Evolutionary conservation across 2,113 vertebrate species (phyloP), one percentile per base, ranked within the genome.

Genomic region (Strix uralensis): DNA sequence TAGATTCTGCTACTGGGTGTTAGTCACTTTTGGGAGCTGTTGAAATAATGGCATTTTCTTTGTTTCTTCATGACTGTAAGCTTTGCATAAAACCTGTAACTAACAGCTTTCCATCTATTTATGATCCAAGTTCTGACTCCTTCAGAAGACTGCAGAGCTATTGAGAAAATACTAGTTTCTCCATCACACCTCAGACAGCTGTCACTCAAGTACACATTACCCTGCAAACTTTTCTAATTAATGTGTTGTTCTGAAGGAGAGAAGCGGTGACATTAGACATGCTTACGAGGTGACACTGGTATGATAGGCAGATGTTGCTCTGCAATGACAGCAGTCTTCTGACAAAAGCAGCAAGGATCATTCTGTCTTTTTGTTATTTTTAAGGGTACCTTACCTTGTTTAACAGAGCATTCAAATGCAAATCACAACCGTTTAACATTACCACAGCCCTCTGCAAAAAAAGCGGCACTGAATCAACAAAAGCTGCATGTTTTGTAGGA

Each of bases 321-420:
- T 78, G 75, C 49, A 49, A 22, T 34, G 34, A 71, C 51, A 94
- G 58, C 29, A 67, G 27, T 27, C 61, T 72, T 57, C 93, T 86
- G 86, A 75, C n/a, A 92, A 90, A 87, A 66, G 21, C 21, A 66
- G 46, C 38, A 74, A 20, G n/a, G 82, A 80, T 59, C 46, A n/a
- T 38, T 75, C 51, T 47, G 52, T 16, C 55, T 29, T 90, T 95
- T 72, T 58, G 49, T 79, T 93, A 63, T 66, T 94, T 96, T 94
- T 91, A 91, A 90, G 77, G 36, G 58, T 94, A 88, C 47, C 88
- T 97, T 95, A 94, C 84, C 92, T 97, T 80, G 71, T 94, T 96
- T 85, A 90, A 86, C 47, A 81, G 71, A 92, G 30, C 34, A 91
- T 91, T 96, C 88, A 94, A 87, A 92, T 88, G 90, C 52, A 97